Conservation (phyloP, 2,888 invertebrate species). For the Argynnis bischoffii region DNA sequence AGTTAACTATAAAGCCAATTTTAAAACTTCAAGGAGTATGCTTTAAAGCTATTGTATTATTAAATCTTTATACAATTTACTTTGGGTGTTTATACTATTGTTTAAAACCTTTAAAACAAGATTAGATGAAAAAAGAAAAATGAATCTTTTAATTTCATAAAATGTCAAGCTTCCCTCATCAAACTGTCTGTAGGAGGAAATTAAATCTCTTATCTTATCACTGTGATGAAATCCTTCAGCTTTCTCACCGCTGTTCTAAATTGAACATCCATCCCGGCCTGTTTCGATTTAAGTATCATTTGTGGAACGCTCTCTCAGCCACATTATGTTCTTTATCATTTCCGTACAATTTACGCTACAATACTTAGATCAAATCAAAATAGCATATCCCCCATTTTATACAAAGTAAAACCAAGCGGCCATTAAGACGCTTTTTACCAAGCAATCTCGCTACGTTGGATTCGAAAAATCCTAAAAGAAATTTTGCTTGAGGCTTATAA, state of each 20-base stretch:
- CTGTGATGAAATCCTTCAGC: conserved; percentile 59
- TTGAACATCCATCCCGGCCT: conserved; percentile 41
- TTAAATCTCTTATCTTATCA: conserved; percentile 68
- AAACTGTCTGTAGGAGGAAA: conserved; percentile 65
- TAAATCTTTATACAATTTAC: too few relatives aligned
- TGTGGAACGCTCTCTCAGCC: conserved; percentile 21
- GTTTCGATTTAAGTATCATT: conserved; percentile 41
- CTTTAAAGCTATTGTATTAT: too few relatives aligned
- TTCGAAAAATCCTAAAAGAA: conserved; percentile 47
- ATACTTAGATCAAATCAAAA: conserved; percentile 39
- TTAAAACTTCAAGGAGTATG: too few relatives aligned
- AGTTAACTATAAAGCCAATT: too few relatives aligned
- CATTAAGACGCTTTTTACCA: conserved; percentile 47
- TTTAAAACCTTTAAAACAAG: conserved; percentile 9
- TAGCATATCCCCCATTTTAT: conserved; percentile 40
- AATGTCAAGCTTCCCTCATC: conserved; percentile 62
- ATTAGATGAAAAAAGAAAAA: conserved; percentile 31
- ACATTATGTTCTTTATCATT: conserved; percentile 36
- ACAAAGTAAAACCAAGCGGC: conserved; percentile 45
- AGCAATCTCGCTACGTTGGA: conserved; percentile 46
- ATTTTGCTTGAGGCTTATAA: conserved; percentile 47
- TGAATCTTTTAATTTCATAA: conserved; percentile 52
- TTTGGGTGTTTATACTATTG: too few relatives aligned
- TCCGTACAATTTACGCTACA: conserved; percentile 38
- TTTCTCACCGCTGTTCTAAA: conserved; percentile 53